Percentiles rank a stretch among this genome's conserved stretches.
Conservation (phyloP, 2,797 vertebrate genomes). For the Artibeus lituratus region DNA sequence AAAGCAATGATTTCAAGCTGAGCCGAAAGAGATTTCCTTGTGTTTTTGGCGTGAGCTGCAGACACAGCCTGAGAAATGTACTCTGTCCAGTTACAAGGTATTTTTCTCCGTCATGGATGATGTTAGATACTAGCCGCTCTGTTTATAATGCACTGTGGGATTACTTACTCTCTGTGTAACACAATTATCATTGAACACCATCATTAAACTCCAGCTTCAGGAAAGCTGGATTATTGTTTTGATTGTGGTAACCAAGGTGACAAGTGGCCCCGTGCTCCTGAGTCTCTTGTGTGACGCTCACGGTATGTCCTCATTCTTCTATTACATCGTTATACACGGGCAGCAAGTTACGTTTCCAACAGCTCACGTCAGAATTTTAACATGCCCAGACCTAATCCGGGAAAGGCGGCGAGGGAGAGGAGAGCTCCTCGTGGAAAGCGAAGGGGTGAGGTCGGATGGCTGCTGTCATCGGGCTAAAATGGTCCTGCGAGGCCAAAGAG, state of each 20-base stretch:
- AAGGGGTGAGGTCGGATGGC: not conserved
- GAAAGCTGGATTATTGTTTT: slow-evolving; percentile 48
- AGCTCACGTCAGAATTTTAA: slow-evolving; percentile 42
- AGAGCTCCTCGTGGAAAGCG: not conserved
- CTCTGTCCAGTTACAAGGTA: slow-evolving; percentile 4
- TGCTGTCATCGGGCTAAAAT: not conserved
- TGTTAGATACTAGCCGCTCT: slow-evolving; percentile 30
- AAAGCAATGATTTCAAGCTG: slow-evolving; percentile 36
- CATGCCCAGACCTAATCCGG: slow-evolving; percentile 47
- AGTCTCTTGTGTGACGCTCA: not conserved
- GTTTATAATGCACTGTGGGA: slow-evolving; percentile 36
- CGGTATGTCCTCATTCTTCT: slow-evolving; percentile 44
- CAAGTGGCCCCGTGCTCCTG: not conserved
- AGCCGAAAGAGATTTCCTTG: slow-evolving; percentile 24
- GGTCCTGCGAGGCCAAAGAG: not conserved
- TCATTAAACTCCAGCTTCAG: slow-evolving; percentile 47
- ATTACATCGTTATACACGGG: not conserved
- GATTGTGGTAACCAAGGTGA: slow-evolving; percentile 55
- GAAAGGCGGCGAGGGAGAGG: slow-evolving; percentile 5
- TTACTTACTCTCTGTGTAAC: slow-evolving; percentile 56
- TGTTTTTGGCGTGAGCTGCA: not conserved
- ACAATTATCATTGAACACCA: slow-evolving; percentile 57
- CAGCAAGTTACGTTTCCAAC: not conserved
- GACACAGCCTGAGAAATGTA: slow-evolving; percentile 26
- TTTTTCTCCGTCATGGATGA: slow-evolving; percentile 9